A percentile compares a stretch with the other conserved stretches of the same genome.
Evolutionary conservation across 2,797 vertebrate genomes (phyloP).

Genomic region (Cirrhinus molitorella): DNA sequence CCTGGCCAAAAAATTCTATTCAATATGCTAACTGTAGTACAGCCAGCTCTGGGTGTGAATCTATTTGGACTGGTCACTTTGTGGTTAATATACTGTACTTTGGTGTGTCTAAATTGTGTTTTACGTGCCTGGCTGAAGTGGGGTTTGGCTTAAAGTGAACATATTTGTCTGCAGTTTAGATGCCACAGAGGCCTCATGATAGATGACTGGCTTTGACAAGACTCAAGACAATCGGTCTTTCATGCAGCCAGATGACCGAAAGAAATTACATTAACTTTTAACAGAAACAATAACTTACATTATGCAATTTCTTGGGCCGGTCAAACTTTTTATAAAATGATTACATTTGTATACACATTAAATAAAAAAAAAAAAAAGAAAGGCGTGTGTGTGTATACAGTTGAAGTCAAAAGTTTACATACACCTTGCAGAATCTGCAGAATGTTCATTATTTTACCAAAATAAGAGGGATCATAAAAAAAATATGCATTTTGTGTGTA

Average conservation of each 20-base stretch:
- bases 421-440: too few relatives aligned
- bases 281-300: not conserved
- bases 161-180: not conserved
- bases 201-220: constrained; percentile 6
- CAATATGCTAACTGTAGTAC: constrained; percentile 23
- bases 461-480: too few relatives aligned
- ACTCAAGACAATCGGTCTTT: not conserved
- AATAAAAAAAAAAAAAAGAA: too few relatives aligned
- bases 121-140: constrained; percentile 42
- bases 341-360: too few relatives aligned
- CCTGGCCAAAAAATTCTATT: constrained; percentile 25
- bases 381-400: too few relatives aligned
- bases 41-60: constrained; percentile 19
- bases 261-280: not conserved
- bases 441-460: too few relatives aligned
- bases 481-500: too few relatives aligned
- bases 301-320: not conserved
- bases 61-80: constrained; percentile 17
- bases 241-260: not conserved
- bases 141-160: constrained; percentile 57
- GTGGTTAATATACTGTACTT: constrained; percentile 19
- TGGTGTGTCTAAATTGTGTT: not conserved
- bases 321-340: not conserved
- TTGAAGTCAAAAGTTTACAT: too few relatives aligned
- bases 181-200: constrained; percentile 16